Percentiles rank a stretch among this genome's conserved stretches.
Conservation (phyloP, 2,888 invertebrate genomes). For the Cenopis cana region DNA sequence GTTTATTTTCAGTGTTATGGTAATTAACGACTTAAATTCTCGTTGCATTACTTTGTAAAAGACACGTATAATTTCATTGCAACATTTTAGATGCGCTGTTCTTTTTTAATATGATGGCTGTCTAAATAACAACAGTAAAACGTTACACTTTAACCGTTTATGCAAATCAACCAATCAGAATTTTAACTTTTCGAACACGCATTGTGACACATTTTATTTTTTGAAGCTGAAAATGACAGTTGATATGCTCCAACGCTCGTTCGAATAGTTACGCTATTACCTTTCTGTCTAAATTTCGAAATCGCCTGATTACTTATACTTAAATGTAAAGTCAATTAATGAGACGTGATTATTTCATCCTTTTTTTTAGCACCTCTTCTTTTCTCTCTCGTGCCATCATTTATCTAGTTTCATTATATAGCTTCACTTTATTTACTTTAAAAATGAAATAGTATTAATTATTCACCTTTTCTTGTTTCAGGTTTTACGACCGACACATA, state of each 20-base stretch:
- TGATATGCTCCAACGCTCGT: not conserved
- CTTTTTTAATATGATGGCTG: not conserved
- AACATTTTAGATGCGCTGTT: not conserved
- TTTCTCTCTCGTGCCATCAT: too few relatives aligned
- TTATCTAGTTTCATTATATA: too few relatives aligned
- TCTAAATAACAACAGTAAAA: too few relatives aligned
- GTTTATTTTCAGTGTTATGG: conserved; percentile 26
- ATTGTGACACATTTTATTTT: too few relatives aligned
- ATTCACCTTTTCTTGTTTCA: conserved; percentile 31
- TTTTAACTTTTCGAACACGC: too few relatives aligned
- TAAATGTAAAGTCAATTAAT: not conserved
- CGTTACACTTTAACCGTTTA: too few relatives aligned
- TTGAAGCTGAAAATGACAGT: not conserved
- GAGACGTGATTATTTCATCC: too few relatives aligned
- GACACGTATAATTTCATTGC: not conserved
- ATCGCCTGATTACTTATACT: not conserved
- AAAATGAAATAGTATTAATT: not conserved
- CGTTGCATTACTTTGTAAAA: conserved; percentile 6
- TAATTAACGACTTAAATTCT: conserved; percentile 17
- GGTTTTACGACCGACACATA: conserved; percentile 18
- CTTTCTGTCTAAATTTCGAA: not conserved
- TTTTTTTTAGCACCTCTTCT: too few relatives aligned
- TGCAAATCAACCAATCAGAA: too few relatives aligned
- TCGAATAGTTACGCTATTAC: not conserved
- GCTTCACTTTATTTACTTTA: too few relatives aligned